Percentiles rank a stretch among this genome's conserved stretches.
Conservation (phyloP, 2,113 vertebrate species). For the Chrysochloris asiatica region DNA sequence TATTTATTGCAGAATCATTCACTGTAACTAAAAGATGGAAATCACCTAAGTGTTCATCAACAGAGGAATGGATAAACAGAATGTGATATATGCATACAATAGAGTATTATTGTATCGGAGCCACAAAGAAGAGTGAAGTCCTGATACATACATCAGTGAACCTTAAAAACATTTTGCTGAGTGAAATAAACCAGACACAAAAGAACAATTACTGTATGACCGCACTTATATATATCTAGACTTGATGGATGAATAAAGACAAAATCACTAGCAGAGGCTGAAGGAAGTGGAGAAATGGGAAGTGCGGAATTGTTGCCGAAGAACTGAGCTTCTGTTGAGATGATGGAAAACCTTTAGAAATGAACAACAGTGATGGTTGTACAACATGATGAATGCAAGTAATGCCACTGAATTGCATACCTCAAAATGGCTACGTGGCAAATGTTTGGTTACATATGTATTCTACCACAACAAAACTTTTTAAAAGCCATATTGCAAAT, state of each 20-base stretch:
- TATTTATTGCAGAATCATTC: not conserved
- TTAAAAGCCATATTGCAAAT: not conserved
- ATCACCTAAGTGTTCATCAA: not conserved
- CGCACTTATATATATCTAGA: not conserved
- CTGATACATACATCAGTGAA: not conserved
- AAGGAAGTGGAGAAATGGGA: not conserved
- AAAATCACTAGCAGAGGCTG: not conserved
- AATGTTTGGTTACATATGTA: not conserved
- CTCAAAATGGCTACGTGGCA: not conserved
- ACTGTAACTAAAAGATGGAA: not conserved
- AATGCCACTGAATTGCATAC: not conserved
- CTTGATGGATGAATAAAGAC: not conserved
- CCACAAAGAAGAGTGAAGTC: not conserved
- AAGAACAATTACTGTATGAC: not conserved
- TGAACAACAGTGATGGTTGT: not conserved
- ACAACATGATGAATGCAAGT: not conserved
- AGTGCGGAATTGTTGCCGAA: not conserved
- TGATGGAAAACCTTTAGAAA: not conserved
- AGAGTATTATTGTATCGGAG: not conserved
- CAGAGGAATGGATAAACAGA: not conserved
- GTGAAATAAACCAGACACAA: not conserved
- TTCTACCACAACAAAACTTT: not conserved
- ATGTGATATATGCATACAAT: not conserved
- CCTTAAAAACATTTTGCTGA: not conserved
- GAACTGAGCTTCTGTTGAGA: not conserved